Conservation (phyloP, 2,797 vertebrate species). For the Falco concolor region DNA sequence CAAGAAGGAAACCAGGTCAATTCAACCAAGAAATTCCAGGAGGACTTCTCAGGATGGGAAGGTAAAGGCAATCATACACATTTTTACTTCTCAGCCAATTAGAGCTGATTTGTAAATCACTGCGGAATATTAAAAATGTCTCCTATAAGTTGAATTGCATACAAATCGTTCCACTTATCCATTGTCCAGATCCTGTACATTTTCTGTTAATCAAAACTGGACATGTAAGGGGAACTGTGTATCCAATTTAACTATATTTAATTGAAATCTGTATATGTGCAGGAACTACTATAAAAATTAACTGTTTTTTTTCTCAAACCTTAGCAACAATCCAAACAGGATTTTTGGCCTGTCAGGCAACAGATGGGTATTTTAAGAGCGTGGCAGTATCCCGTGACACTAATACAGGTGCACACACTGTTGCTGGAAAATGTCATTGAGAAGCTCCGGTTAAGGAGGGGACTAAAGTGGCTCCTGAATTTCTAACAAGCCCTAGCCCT, state of each 20-base stretch:
- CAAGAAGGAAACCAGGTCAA: conserved; percentile 35
- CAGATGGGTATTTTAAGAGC: conserved; percentile 22
- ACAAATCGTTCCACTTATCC: background rate
- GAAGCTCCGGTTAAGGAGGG: background rate
- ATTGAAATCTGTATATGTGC: background rate
- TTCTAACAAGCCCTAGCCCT: background rate
- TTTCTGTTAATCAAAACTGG: background rate
- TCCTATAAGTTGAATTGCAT: background rate
- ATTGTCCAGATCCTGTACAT: background rate
- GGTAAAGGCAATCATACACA: background rate
- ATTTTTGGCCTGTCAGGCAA: background rate
- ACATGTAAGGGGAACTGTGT: background rate
- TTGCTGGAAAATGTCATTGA: background rate
- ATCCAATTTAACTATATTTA: background rate
- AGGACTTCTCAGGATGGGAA: background rate
- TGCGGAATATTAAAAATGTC: background rate
- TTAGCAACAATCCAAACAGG: background rate
- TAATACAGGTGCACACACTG: background rate
- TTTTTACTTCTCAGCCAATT: conserved; percentile 22
- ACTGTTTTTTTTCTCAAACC: background rate
- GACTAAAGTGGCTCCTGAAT: background rate
- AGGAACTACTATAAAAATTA: background rate
- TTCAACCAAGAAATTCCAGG: conserved; percentile 17
- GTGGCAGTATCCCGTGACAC: background rate
- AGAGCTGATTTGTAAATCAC: conserved; percentile 16